These are phyloP conservation scores for Dipodomys stephensi DNA, from an alignment of 2,113 vertebrate genomes.

Conservation along the genomic window DNA sequence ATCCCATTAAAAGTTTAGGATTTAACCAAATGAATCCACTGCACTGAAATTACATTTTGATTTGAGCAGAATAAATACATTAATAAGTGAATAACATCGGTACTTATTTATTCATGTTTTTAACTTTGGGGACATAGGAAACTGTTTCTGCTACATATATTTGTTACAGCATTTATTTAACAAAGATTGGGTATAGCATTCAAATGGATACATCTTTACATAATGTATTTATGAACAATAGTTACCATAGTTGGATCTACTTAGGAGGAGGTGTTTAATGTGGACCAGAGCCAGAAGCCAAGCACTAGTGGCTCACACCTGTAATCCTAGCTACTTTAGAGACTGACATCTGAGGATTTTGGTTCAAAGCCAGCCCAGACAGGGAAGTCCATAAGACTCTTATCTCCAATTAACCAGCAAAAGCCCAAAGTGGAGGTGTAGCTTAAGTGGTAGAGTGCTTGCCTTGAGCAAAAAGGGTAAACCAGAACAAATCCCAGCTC, in stretches of 20 bases:
- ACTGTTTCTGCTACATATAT: not conserved
- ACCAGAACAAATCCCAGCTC: no score
- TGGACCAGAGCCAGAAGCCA: not conserved
- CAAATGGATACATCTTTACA: not conserved
- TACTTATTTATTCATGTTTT: not conserved
- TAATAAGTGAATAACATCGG: not conserved
- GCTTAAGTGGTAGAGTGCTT: no score
- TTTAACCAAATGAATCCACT: conserved; percentile 2
- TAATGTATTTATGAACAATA: not conserved
- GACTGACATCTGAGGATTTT: no score
- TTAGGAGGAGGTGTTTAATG: not conserved
- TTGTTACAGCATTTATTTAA: conserved; percentile 3
- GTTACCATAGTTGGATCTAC: not conserved
- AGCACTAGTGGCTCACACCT: no score
- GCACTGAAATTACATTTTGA: not conserved
- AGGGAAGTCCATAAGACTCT: no score
- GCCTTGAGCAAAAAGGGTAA: no score
- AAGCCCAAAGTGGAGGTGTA: no score
- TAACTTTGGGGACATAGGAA: not conserved
- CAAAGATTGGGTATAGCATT: not conserved
- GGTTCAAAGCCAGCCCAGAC: no score
- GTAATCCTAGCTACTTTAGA: no score
- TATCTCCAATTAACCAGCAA: no score
- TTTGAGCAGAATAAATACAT: not conserved
- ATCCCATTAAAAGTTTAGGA: not conserved